Evolutionary conservation across 2,797 vertebrate species (phyloP), one percentile per base, ranked within the genome.

Genomic region (Strix occidentalis): DNA sequence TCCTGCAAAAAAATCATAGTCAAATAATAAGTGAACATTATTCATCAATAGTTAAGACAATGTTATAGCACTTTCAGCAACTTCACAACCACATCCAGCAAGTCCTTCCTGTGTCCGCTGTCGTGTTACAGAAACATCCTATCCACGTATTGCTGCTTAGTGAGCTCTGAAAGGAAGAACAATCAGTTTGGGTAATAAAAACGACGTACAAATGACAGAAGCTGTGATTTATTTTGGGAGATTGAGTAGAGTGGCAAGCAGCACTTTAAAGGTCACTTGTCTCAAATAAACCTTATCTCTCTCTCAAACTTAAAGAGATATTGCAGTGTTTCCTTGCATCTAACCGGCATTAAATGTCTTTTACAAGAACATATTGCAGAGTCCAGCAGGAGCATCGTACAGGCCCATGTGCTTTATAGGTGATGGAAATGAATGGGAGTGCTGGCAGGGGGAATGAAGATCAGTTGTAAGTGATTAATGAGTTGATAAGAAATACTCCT

Each of bases 261-360:
- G 57, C 90, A 84, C 94, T 94, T 95, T 86, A 94, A 96, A 97
- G 95, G 96, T 97, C 94, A 92, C 90, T 96, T 71, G 64, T 96
- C 93, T 96, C 89, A 70, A 94, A 89, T 96, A 97, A 95, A 97
- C 91, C 89, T 94, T 78, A 43, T 74, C 65, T 91, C 79, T 81
- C 61, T 88, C 90, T 87, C 90, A 69, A 66, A 91, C 77, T 79
- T 94, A 70, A 91, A 91, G 95, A 90, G 58, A 64, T 43, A 87
- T 23, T 74, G 84, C 12, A 5, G 87, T 65, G 71, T 93, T 95
- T 84, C 87, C 54, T 74, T 93, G 64, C 66, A 46, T 65, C 68
- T 56, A 82, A 66, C 58, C 74, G 58, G 41, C 48, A 21, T 68
- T 90, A 91, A 90, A 72, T 80, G 71, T 71, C 72, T 68, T 76